phyloP scores from a whole-genome alignment of 1,140 invertebrate species.

The Vanessa tameamea region DNA sequence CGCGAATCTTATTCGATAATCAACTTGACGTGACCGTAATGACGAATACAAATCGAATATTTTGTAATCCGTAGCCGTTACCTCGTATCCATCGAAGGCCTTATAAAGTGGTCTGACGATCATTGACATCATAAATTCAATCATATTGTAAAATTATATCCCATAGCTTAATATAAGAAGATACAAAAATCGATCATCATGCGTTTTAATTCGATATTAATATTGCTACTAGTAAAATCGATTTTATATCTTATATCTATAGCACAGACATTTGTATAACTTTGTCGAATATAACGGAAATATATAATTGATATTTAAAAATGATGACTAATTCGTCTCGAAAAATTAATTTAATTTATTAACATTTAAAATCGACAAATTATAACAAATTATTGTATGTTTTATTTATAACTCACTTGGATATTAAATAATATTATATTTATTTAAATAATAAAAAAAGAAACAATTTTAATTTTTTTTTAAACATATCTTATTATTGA shows the following conservation, averaged over 20 bases:
- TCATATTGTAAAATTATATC: slow-evolving; percentile 4
- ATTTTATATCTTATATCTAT: not conserved
- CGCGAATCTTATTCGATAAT: slow-evolving; percentile 64
- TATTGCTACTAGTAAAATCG: slow-evolving; percentile 1
- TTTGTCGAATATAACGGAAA: no score
- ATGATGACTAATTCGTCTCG: not conserved
- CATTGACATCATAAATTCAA: slow-evolving; percentile 51
- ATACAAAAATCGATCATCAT: not conserved
- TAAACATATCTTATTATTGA: no score
- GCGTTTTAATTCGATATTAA: not conserved
- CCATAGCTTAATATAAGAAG: not conserved
- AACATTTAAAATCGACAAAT: no score
- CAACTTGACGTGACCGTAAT: slow-evolving; percentile 65
- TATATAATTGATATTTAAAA: no score
- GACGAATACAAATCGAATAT: slow-evolving; percentile 44
- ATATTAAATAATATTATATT: no score
- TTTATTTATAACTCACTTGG: no score
- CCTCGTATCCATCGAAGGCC: slow-evolving; percentile 10
- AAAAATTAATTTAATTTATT: not conserved
- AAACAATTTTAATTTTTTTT: no score
- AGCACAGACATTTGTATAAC: no score
- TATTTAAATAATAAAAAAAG: no score
- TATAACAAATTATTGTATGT: no score
- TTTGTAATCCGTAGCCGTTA: slow-evolving; percentile 37
- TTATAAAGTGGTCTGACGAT: slow-evolving; percentile 39